Evolutionary conservation across 2,113 vertebrate genomes (phyloP), one percentile per base, ranked within the genome.

Genomic region (Hippocampus zosterae): DNA sequence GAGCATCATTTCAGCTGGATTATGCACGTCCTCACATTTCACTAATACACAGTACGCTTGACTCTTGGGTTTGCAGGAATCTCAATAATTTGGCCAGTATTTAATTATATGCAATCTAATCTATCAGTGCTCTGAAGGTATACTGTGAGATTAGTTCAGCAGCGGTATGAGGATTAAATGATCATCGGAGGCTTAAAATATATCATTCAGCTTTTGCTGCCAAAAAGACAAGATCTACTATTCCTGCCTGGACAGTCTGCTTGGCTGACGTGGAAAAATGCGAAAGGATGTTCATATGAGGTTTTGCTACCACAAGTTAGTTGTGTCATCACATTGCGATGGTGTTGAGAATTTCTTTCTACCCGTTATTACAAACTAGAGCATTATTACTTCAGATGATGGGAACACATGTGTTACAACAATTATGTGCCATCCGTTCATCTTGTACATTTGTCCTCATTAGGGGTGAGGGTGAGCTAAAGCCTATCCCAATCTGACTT

Each of bases 131-230:
- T 78, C 76, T 85, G 81, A 67, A 88, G 80, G 77, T 86, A 75
- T 77, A 76, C 65, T 77, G 79, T 68, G 79, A 86, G 89, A 87
- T 88, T 87, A 85, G 72, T 87, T 87, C 69, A 79, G 64, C 78
- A 84, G 81, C 76, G 88, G 82, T 82, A 80, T 83, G 71, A 81
- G 89, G 88, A 91, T 91, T 91, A 90, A 77, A 75, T 78, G 78
- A 88, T 87, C 80, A 85, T 79, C 75, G 33, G 50, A 56, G 85
- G 82, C 82, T 88, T 88, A 90, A 85, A 86, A 88, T 74, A 76
- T 72, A 83, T 82, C 57, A 84, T 86, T 82, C 79, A 72, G 79
- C 72, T 57, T 84, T 73, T 72, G 68, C 81, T 84, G 76, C 74
- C 78, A 85, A 89, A 83, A 65, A 87, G 73, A 68, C 77, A 76